Evolutionary conservation across 2,113 vertebrate species (phyloP), one percentile per base, ranked within the genome.

Genomic region (Struthidea cinerea): DNA sequence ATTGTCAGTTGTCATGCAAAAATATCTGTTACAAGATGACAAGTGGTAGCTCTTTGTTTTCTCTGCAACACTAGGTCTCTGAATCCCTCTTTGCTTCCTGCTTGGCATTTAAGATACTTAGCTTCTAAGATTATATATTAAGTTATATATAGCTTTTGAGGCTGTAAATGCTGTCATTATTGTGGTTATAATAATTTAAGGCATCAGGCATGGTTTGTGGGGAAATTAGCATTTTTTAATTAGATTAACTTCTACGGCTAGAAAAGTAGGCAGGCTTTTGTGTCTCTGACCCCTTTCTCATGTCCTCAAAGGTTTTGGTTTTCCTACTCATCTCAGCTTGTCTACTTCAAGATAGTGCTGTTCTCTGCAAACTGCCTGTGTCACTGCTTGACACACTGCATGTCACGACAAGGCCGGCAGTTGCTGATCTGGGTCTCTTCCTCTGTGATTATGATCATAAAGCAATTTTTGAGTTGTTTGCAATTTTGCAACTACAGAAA

Each of bases 151-250:
- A 57, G 30, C 55, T 92, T 92, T 61, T 77, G 78, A 89, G 46
- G 33, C 30, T 80, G 23, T 65, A 91, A 84, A 70, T 84, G 46
- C n/a, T 77, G 47, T 74, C 39, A 8, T 94, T 91, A 27, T 70
- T 87, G 56, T 70, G 35, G 32, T 61, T 61, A 46, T 47, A 35
- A 47, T 84, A 87, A 89, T 70, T 39, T 73, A 65, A 89, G 42
- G 59, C 53, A 69, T 35, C 28, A 57, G 28, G 12, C 42, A 84
- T 81, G 37, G 16, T 84, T 84, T 78, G 52, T 75, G 56, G 33
- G 42, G 42, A 96, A 93, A 95, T 77, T 37, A 77, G 23, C 60
- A n/a, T 82, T 89, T 92, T 93, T 83, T 50, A 75, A 75, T 88
- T 92, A 88, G 68, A 74, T 86, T 69, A 94, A 57, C 39, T 76